Percentiles rank a stretch among this genome's conserved stretches.
phyloP scores from a whole-genome alignment of 2,113 vertebrate genomes.

The Callionymus lyra region DNA sequence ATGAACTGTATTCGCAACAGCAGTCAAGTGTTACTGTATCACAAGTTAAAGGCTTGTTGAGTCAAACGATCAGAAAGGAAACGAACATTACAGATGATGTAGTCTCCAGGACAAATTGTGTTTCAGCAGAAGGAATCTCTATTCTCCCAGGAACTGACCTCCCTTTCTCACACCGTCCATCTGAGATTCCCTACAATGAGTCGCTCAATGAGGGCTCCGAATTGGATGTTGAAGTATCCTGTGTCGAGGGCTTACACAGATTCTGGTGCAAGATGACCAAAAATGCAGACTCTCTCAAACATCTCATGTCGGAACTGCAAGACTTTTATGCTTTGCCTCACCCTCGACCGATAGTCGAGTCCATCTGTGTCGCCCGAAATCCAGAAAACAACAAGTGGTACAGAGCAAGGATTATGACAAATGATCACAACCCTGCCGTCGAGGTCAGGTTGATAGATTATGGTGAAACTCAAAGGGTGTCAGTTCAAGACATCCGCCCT shows the following conservation, averaged over 20 bases:
- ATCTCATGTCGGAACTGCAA: conserved; percentile 38
- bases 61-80: no score
- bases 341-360: conserved; percentile 18
- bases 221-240: conserved; percentile 26
- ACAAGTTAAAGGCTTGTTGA: no score
- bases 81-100: no score
- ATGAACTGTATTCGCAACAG: not conserved
- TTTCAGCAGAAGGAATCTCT: no score
- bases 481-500: conserved; percentile 18
- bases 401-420: conserved; percentile 34
- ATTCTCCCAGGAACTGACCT: not conserved
- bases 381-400: conserved; percentile 39
- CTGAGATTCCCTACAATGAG: not conserved
- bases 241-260: conserved; percentile 24
- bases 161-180: conserved; percentile 1
- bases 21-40: no score
- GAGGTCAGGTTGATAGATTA: conserved; percentile 47
- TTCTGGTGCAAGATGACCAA: conserved; percentile 41
- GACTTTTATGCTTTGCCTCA: conserved; percentile 11
- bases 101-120: no score
- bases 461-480: conserved; percentile 26
- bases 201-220: no score
- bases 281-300: conserved; percentile 8
- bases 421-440: conserved; percentile 12
- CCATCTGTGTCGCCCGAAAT: conserved; percentile 23